Conservation (phyloP, 1,140 invertebrate genomes). For the Drosophila subpulchrella region DNA sequence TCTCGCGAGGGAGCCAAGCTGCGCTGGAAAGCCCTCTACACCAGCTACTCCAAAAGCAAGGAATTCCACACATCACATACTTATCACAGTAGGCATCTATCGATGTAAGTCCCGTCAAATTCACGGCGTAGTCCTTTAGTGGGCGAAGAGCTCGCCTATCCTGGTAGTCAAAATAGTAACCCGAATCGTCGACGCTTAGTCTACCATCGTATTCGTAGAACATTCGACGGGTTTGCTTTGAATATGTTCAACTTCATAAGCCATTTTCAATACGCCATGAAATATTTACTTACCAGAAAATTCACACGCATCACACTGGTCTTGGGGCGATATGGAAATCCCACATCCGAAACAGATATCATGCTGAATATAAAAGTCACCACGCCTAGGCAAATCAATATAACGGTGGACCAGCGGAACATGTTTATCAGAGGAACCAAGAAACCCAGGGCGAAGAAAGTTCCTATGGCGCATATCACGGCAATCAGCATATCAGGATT, state of each 20-base stretch:
- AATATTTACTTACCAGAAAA: slow-evolving; percentile 86
- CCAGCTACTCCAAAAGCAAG: slow-evolving; percentile 71
- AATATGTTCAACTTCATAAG: neutral
- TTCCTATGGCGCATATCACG: slow-evolving; percentile 84
- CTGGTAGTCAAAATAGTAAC: slow-evolving; percentile 89
- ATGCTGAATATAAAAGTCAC: slow-evolving; percentile 46
- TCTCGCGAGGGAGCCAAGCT: slow-evolving; percentile 44
- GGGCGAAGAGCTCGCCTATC: slow-evolving; percentile 88
- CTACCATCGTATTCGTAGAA: slow-evolving; percentile 86
- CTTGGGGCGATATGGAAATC: slow-evolving; percentile 90
- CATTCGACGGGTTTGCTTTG: slow-evolving; percentile 87
- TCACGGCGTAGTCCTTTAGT: slow-evolving; percentile 80
- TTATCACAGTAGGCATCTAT: slow-evolving; percentile 87
- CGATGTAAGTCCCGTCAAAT: slow-evolving; percentile 85
- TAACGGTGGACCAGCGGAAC: slow-evolving; percentile 58
- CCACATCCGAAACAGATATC: slow-evolving; percentile 87
- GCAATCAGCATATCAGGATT: slow-evolving; percentile 87
- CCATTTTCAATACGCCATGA: neutral
- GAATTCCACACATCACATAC: slow-evolving; percentile 90
- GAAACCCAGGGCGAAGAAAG: slow-evolving; percentile 71
- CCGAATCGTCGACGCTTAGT: slow-evolving; percentile 86
- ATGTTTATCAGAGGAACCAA: slow-evolving; percentile 68
- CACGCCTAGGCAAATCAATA: slow-evolving; percentile 32
- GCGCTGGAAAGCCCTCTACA: slow-evolving; percentile 21
- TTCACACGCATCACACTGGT: slow-evolving; percentile 89